These are phyloP conservation scores for Amphipoea lucens DNA, from an alignment of 2,888 invertebrate species.

Conservation along the genomic window DNA sequence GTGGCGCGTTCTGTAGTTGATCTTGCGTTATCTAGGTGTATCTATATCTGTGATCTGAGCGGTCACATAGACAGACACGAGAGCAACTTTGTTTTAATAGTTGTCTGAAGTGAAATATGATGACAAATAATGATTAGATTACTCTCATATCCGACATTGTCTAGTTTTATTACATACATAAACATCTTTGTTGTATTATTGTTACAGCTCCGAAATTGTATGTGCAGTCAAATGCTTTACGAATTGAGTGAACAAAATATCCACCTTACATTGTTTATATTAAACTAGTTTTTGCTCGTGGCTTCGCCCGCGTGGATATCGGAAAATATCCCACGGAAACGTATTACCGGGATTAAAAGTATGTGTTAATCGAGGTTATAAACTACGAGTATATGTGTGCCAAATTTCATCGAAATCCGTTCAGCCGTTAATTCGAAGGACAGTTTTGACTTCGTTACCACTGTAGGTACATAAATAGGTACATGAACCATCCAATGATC, in stretches of 20 bases:
- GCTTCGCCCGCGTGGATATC: no score
- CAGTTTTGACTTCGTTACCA: no score
- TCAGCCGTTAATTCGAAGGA: no score
- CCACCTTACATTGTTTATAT: constrained; percentile 1
- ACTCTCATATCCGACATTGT: constrained; percentile 30
- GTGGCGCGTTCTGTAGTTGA: no score
- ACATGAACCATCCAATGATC: not conserved
- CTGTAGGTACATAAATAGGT: not conserved
- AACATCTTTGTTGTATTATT: constrained; percentile 39
- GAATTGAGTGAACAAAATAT: constrained; percentile 19
- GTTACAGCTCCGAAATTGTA: constrained; percentile 15
- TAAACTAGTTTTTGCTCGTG: not conserved
- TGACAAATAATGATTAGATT: constrained; percentile 7
- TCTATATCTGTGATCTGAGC: not conserved
- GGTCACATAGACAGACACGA: not conserved
- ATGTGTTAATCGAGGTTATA: not conserved
- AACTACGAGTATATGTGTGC: not conserved
- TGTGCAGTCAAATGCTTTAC: constrained; percentile 22
- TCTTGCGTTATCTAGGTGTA: no score
- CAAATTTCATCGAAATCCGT: not conserved
- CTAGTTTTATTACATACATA: constrained; percentile 25
- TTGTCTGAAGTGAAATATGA: constrained; percentile 3
- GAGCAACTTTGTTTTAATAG: not conserved
- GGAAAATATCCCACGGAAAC: no score
- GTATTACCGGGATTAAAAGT: not conserved